Evolutionary conservation across 2,113 vertebrate genomes (phyloP).

Genomic region (Hoplias malabaricus): DNA sequence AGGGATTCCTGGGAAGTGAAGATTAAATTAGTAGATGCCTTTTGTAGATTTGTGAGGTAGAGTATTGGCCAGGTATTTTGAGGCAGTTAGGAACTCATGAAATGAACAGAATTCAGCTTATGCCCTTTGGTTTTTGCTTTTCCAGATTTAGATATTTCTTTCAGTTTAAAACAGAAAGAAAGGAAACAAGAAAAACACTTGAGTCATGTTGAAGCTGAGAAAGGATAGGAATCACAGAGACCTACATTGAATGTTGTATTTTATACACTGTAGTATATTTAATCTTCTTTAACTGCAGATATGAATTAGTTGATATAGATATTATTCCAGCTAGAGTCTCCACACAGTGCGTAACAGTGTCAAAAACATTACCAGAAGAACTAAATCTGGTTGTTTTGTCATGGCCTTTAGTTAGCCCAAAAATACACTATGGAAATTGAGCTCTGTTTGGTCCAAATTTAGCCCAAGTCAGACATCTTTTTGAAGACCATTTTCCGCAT

Average conservation of each 20-base stretch:
- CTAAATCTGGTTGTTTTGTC: no score
- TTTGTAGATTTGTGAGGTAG: slow-evolving; percentile 29
- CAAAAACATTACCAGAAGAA: no score
- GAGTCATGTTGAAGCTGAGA: neutral
- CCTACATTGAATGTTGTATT: neutral
- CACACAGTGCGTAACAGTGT: no score
- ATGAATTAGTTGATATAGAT: slow-evolving; percentile 7
- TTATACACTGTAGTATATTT: no score
- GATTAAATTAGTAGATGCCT: neutral
- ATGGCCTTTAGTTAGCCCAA: no score
- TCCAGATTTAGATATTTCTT: no score
- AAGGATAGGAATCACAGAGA: neutral
- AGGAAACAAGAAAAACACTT: neutral
- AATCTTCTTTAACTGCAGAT: neutral
- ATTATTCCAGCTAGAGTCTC: no score
- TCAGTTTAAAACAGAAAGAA: neutral
- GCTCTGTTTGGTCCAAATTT: no score
- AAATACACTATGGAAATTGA: no score
- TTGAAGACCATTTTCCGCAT: no score
- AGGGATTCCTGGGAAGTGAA: slow-evolving; percentile 31
- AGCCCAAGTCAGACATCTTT: no score
- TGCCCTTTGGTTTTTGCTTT: neutral
- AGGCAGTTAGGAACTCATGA: neutral
- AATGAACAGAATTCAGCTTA: slow-evolving; percentile 6
- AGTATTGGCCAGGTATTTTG: neutral